These are phyloP conservation scores for Thereva nobilitata DNA, from an alignment of 2,888 invertebrate genomes.

Conservation along the genomic window DNA sequence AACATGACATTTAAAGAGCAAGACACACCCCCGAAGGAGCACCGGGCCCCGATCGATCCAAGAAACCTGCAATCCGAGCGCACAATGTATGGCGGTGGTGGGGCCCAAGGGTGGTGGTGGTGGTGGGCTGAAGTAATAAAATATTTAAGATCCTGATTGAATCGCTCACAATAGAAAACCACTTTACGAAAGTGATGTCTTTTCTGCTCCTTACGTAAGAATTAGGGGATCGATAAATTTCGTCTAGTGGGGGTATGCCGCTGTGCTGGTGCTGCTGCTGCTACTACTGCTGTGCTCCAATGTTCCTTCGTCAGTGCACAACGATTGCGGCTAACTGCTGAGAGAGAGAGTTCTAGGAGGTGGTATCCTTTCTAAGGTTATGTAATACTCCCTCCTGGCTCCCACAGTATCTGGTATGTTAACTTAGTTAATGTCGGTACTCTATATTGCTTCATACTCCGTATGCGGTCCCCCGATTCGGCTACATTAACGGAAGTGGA, in stretches of 20 bases:
- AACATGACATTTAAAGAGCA: no score
- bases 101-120: not conserved
- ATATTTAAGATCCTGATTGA: conserved; percentile 33
- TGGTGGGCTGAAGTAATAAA: conserved; percentile 23
- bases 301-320: not conserved
- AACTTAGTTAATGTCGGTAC: conserved; percentile 34
- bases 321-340: conserved; percentile 3
- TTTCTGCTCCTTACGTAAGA: conserved; percentile 26
- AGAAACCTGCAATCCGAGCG: no score
- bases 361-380: conserved; percentile 11
- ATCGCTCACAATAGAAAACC: conserved; percentile 35
- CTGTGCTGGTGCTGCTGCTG: conserved; percentile 6
- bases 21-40: no score
- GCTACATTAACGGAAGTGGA: conserved; percentile 32
- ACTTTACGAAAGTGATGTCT: conserved; percentile 35
- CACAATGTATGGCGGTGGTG: no score
- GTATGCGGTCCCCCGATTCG: conserved; percentile 29
- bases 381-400: conserved; percentile 1
- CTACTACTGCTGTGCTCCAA: not conserved
- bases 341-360: conserved; percentile 5
- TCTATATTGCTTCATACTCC: conserved; percentile 14
- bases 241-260: conserved; percentile 3
- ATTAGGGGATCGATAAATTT: conserved; percentile 25
- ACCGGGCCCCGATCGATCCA: no score
- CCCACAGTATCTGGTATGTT: conserved; percentile 8